Evolutionary conservation across 2,888 invertebrate species (phyloP).

Genomic region (Caenorhabditis parvicauda): DNA sequence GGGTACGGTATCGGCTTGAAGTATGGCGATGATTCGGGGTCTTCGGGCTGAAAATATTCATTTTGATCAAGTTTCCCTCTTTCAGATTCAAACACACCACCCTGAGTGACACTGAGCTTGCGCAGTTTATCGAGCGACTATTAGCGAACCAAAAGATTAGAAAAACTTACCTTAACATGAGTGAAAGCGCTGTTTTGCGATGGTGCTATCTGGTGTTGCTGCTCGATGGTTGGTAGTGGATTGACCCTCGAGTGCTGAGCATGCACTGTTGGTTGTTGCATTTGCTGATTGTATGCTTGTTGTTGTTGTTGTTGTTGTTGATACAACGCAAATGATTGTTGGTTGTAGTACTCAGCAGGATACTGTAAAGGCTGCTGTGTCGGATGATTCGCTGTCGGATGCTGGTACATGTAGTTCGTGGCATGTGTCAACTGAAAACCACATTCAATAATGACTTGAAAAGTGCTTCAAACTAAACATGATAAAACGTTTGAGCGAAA

Average conservation of each 20-base stretch:
- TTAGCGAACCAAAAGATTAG: no score
- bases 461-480: no score
- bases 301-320: slow-evolving; percentile 10
- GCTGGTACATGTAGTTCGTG: slow-evolving; percentile 1
- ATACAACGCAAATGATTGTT: no score
- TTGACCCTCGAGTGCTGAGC: slow-evolving; percentile 26
- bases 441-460: no score
- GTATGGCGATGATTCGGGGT: slow-evolving; percentile 14
- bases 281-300: slow-evolving; percentile 8
- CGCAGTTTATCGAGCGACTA: no score
- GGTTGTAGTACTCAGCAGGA: no score
- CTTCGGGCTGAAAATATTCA: no score
- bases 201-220: slow-evolving; percentile 11
- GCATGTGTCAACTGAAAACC: slow-evolving; percentile 14
- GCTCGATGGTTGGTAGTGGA: slow-evolving; percentile 11
- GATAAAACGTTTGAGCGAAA: no score
- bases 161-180: slow-evolving; percentile 13
- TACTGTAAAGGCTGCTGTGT: not conserved
- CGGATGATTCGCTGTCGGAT: not conserved
- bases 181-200: slow-evolving; percentile 43
- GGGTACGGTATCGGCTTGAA: slow-evolving; percentile 23
- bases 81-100: no score
- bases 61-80: no score
- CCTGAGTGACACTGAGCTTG: no score
- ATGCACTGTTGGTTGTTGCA: slow-evolving; percentile 14